These are phyloP conservation scores for Solenopsis invicta DNA, from an alignment of 1,140 invertebrate genomes.

Conservation along the genomic window DNA sequence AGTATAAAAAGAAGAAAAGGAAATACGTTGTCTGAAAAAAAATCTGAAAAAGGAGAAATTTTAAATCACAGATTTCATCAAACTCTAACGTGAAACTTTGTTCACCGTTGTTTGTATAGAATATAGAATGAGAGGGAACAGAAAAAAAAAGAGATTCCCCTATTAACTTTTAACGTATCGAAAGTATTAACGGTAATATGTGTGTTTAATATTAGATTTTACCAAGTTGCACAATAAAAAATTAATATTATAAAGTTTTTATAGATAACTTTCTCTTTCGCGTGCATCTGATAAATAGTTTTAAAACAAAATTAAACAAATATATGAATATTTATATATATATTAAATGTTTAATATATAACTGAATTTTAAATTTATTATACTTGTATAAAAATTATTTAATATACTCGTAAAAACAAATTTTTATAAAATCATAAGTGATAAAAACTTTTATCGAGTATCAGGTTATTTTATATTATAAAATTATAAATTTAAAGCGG, in stretches of 20 bases:
- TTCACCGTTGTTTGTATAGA: not conserved
- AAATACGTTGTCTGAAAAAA: conserved; percentile 7
- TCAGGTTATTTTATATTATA: not conserved
- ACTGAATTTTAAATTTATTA: not conserved
- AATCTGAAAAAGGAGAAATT: not conserved
- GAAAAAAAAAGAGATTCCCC: conserved; percentile 27
- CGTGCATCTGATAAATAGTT: not conserved
- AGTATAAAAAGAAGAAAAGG: not conserved
- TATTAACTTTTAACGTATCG: not conserved
- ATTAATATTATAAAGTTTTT: conserved; percentile 35
- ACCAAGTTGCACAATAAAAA: not conserved
- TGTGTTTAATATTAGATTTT: not conserved
- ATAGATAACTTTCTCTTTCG: not conserved
- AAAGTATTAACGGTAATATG: not conserved
- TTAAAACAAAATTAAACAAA: not conserved
- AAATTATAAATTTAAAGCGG: not conserved
- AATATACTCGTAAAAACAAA: no score
- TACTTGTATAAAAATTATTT: not conserved
- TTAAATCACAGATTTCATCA: conserved; percentile 24
- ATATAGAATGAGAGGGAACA: not conserved
- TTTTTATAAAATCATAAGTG: not conserved
- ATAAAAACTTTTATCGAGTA: not conserved
- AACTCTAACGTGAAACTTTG: conserved; percentile 3
- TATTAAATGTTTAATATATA: not conserved
- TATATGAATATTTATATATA: not conserved